Base-by-base conservation (phyloP, 2,888 invertebrate genomes). In the Dusona sp. region DNA sequence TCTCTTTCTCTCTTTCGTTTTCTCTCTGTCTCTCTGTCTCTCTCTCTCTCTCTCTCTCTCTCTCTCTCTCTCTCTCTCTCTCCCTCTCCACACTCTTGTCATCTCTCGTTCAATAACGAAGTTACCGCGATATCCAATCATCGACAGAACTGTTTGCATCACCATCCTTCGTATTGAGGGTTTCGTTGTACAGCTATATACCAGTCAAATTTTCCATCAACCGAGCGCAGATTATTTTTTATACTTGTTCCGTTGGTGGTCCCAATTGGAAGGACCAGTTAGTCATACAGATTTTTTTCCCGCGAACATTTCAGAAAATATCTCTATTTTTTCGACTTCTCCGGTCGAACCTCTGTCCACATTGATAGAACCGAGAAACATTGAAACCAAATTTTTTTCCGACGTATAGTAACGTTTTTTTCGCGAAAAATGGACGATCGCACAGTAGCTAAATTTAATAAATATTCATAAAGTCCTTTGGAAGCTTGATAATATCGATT, bases 71-170 rank as follows among this genome's bases (percentile, higher is more conserved):
- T 25, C 13, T 70, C 75, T 67, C 61, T 68, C 36, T 19, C 51
- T 25, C 68, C 68, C 51, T 74, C 74, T 57, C 73, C 70, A 3
- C 57, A n/a, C 74, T 70, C 67, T 29, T 45, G 68, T 74, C 73
- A 67, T 85, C 48, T 73, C 81, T 42, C 64, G 79, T 83, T 77
- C 75, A 51, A 86, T 86, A 86, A 86, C 86, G 74, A 83, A 83
- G 82, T 81, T 86, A 80, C 83, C 86, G 33, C 86, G 79, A 83
- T 83, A 86, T 86, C 83, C 86, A 86, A 86, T 86, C 86, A 83
- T 38, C 36, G 70, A 79, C 48, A 61, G 33, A 57, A 16, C 36
- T 75, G 68, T 83, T 83, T 72, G 79, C 75, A 80, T 86, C 79
- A 45, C 64, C 54, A 36, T 86, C 64, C 51, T 45, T 73, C 83